Conservation (phyloP, 2,113 vertebrate genomes). For the Colius striatus region DNA sequence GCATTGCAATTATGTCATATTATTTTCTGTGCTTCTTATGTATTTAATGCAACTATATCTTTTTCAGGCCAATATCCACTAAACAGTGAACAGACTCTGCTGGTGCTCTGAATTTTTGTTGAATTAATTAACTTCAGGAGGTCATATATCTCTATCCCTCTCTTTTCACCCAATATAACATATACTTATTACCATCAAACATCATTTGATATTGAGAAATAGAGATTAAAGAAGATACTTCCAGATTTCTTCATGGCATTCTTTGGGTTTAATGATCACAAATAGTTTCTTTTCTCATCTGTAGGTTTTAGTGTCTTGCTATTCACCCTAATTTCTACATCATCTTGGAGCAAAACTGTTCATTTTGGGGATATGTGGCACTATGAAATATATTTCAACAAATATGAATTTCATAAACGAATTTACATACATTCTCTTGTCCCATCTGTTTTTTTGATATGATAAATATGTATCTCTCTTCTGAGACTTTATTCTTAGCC, state of each 20-base stretch:
- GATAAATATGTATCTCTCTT: conserved; percentile 6
- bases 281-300: not conserved
- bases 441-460: conserved; percentile 25
- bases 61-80: not conserved
- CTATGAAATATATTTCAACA: not conserved
- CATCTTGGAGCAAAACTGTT: not conserved
- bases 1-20: not conserved
- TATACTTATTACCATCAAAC: not conserved
- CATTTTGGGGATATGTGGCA: not conserved
- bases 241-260: not conserved
- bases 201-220: not conserved
- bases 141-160: not conserved
- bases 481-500: conserved; percentile 6
- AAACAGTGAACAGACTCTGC: not conserved
- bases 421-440: not conserved
- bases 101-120: not conserved
- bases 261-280: not conserved
- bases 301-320: not conserved
- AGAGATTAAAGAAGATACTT: not conserved
- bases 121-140: not conserved
- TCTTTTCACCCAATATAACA: not conserved
- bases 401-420: not conserved
- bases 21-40: not conserved
- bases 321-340: not conserved
- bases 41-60: not conserved